Conservation (phyloP, 2,113 vertebrate genomes). For the Bucco capensis region DNA sequence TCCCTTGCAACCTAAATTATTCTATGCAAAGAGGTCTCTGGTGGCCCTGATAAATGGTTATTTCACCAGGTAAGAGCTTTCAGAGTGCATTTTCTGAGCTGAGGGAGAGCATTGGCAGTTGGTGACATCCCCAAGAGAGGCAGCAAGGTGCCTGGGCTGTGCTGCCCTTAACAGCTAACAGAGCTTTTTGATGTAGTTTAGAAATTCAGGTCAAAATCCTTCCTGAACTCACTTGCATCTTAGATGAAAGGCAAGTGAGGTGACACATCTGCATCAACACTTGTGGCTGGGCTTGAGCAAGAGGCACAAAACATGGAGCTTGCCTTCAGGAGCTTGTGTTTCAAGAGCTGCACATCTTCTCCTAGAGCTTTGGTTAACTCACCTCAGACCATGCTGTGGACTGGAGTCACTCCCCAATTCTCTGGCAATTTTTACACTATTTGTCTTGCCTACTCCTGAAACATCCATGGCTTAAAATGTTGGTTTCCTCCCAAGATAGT, state of each 20-base stretch:
- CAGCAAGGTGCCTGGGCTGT: background rate
- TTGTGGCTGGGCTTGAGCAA: background rate
- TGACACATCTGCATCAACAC: background rate
- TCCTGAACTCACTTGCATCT: background rate
- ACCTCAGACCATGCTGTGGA: background rate
- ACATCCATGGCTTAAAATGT: background rate
- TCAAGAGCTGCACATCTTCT: background rate
- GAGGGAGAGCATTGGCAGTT: background rate
- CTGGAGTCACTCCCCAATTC: background rate
- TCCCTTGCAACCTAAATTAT: background rate
- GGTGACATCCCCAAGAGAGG: background rate
- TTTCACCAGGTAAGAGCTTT: background rate
- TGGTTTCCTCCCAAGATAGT: rapidly evolving
- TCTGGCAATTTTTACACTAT: background rate
- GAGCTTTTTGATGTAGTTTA: background rate
- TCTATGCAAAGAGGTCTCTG: background rate
- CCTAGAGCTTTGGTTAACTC: background rate
- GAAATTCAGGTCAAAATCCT: constrained; percentile 17
- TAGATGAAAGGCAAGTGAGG: background rate
- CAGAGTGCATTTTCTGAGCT: rapidly evolving
- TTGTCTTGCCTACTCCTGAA: background rate
- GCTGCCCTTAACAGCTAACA: background rate
- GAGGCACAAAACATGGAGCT: background rate
- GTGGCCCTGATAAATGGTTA: background rate
- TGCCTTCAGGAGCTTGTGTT: background rate